phyloP scores from a whole-genome alignment of 1,140 invertebrate species.

The Panagrolaimus sp. region DNA sequence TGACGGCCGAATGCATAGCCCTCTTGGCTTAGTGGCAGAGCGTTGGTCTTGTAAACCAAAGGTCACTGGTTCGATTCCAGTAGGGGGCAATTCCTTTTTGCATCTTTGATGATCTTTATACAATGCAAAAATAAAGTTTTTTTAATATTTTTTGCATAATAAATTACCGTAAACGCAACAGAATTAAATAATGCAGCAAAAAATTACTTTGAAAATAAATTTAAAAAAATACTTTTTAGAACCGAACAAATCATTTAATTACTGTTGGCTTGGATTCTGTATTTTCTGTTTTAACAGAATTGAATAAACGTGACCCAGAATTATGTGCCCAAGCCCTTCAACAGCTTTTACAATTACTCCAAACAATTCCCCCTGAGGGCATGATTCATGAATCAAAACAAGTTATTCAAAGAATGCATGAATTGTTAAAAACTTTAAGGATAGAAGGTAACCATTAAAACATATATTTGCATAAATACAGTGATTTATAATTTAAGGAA shows the following conservation, averaged over 20 bases:
- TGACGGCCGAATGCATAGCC: background rate
- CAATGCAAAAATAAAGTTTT: too few species aligned
- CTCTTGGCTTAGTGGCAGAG: constrained; percentile 21
- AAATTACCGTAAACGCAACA: too few species aligned
- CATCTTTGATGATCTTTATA: too few species aligned
- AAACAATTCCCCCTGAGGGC: constrained; percentile 44
- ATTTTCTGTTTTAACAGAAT: constrained; percentile 53
- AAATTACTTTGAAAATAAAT: too few species aligned
- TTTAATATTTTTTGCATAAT: too few species aligned
- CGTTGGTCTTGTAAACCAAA: constrained; percentile 23
- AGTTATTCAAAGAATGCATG: constrained; percentile 43
- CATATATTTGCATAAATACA: background rate
- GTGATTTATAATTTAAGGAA: constrained; percentile 28
- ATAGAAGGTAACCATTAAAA: constrained; percentile 33
- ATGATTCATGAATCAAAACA: constrained; percentile 38
- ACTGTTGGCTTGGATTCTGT: constrained; percentile 43
- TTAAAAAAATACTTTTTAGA: constrained; percentile 11
- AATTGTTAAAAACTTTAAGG: constrained; percentile 37
- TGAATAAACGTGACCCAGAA: constrained; percentile 50
- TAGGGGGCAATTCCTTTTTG: constrained; percentile 15
- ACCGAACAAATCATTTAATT: constrained; percentile 20
- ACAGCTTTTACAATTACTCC: constrained; percentile 48
- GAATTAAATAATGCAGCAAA: too few species aligned
- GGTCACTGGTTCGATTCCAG: constrained; percentile 21
- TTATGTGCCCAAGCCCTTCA: constrained; percentile 48